phyloP scores from a whole-genome alignment of 2,888 invertebrate genomes.

The Drosophila cognata region DNA sequence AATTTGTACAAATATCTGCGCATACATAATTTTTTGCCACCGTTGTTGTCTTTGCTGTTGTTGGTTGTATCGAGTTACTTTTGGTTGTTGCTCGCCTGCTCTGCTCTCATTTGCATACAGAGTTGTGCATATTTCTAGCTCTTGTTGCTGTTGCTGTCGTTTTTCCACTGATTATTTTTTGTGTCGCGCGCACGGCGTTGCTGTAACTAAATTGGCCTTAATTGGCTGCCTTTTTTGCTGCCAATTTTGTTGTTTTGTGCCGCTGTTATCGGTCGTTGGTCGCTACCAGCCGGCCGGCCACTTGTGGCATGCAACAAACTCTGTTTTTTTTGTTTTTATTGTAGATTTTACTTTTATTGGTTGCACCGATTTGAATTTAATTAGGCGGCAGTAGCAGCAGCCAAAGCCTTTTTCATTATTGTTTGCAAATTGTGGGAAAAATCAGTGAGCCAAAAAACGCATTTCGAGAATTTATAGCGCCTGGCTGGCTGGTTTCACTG shows the following conservation, averaged over 20 bases:
- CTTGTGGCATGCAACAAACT: conserved; percentile 69
- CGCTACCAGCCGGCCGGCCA: conserved; percentile 68
- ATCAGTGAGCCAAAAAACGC: conserved; percentile 65
- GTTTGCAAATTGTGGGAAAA: conserved; percentile 82
- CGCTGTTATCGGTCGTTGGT: conserved; percentile 71
- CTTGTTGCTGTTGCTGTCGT: conserved; percentile 43
- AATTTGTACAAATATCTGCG: conserved; percentile 71
- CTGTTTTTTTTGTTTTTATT: conserved; percentile 15
- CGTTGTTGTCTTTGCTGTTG: conserved; percentile 36
- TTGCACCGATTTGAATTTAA: conserved; percentile 68
- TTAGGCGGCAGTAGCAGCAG: conserved; percentile 56
- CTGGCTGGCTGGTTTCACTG: conserved; percentile 46
- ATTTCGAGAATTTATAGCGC: conserved; percentile 67
- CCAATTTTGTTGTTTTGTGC: conserved; percentile 62
- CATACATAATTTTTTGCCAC: conserved; percentile 60
- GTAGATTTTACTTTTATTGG: conserved; percentile 60
- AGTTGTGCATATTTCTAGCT: conserved; percentile 45
- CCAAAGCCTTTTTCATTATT: conserved; percentile 68
- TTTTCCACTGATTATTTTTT: conserved; percentile 68
- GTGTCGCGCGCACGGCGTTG: conserved; percentile 67
- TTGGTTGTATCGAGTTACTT: conserved; percentile 75
- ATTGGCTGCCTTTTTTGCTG: conserved; percentile 78
- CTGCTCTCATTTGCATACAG: conserved; percentile 78
- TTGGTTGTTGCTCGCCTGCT: conserved; percentile 56
- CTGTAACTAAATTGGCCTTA: conserved; percentile 78